Evolutionary conservation across 2,888 invertebrate genomes (phyloP).

Genomic region (Oscheius myriophilus): DNA sequence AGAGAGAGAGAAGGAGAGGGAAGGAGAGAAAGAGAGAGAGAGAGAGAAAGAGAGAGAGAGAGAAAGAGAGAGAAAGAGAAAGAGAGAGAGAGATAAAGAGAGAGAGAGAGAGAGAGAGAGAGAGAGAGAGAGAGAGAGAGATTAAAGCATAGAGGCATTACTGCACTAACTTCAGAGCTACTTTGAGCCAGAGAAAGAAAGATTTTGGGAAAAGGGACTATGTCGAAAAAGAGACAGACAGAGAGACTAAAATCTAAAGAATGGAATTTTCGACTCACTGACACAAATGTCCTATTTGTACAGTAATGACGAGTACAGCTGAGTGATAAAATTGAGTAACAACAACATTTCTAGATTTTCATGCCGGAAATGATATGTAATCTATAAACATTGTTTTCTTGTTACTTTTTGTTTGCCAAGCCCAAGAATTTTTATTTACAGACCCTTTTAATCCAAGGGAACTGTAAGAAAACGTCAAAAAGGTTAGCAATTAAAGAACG

Average conservation of each 20-base stretch:
- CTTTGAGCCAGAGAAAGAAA: no score
- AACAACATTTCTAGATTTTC: slow-evolving; percentile 6
- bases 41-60: not conserved
- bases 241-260: not conserved
- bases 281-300: no score
- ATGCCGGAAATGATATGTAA: not conserved
- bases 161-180: no score
- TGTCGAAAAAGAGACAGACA: slow-evolving; percentile 11
- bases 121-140: slow-evolving; percentile 7
- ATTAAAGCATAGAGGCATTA: no score
- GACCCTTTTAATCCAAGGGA: no score
- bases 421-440: no score
- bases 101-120: slow-evolving; percentile 10
- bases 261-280: no score
- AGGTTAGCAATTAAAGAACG: not conserved
- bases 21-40: not conserved
- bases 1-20: not conserved
- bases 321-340: not conserved
- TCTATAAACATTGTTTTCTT: slow-evolving; percentile 1
- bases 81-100: slow-evolving; percentile 16
- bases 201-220: no score
- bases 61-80: slow-evolving; percentile 6
- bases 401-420: not conserved
- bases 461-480: not conserved
- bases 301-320: not conserved